Conservation (phyloP, 1,140 invertebrate species). For the Bombus confusus region DNA sequence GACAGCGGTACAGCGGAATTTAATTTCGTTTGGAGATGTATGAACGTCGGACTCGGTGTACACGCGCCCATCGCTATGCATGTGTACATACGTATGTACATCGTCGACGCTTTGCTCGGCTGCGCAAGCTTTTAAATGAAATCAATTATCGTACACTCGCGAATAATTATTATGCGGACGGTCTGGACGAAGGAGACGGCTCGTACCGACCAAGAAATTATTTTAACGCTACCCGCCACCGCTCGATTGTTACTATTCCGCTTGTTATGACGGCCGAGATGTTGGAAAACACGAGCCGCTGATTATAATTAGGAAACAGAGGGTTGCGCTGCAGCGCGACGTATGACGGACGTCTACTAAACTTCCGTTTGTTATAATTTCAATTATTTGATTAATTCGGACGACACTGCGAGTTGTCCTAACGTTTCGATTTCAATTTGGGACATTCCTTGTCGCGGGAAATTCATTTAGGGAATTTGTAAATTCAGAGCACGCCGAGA, state of each 20-base stretch:
- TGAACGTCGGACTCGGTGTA: background rate
- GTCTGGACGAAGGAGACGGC: background rate
- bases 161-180: constrained; percentile 39
- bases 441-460: too few relatives aligned
- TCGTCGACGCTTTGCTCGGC: background rate
- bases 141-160: constrained; percentile 43
- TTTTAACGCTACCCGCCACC: constrained; percentile 21
- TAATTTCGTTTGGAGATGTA: constrained; percentile 45
- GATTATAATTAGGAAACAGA: constrained; percentile 15
- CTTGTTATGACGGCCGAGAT: constrained; percentile 4
- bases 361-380: background rate
- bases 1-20: constrained; percentile 51
- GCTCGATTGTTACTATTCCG: constrained; percentile 12
- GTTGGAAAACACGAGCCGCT: background rate
- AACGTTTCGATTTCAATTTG: too few relatives aligned
- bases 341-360: background rate
- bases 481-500: too few relatives aligned
- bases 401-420: too few relatives aligned
- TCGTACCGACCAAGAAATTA: constrained; percentile 6
- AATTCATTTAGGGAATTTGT: too few relatives aligned
- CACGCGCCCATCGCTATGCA: background rate
- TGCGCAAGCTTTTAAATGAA: constrained; percentile 42
- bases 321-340: background rate
- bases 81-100: too few relatives aligned
- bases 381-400: too few relatives aligned